These are phyloP conservation scores for Plestiodon gilberti DNA, from an alignment of 2,113 vertebrate species.

Conservation along the genomic window DNA sequence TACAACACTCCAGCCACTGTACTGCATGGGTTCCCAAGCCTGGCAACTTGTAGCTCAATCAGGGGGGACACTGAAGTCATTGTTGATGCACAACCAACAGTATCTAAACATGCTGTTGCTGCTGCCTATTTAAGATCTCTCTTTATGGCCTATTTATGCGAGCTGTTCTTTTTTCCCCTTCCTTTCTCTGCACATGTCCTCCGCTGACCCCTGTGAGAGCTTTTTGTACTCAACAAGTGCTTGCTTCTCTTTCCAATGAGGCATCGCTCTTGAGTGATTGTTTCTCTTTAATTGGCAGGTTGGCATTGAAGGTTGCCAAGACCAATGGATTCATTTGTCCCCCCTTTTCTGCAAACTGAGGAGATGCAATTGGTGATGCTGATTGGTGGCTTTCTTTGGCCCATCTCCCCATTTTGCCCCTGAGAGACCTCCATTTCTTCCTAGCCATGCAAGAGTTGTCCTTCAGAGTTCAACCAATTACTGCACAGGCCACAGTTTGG, in stretches of 20 bases:
- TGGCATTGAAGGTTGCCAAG: conserved; percentile 7
- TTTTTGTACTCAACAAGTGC: conserved; percentile 3
- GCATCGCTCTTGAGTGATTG: neutral
- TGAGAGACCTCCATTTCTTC: neutral
- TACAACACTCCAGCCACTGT: neutral
- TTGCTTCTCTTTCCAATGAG: neutral
- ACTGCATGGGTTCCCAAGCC: neutral
- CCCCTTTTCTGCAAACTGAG: neutral
- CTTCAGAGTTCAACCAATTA: neutral
- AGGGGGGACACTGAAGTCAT: conserved; percentile 1
- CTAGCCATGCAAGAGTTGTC: neutral
- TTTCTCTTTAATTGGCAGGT: conserved; percentile 17
- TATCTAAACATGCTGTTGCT: neutral
- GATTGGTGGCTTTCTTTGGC: neutral
- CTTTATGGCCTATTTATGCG: neutral
- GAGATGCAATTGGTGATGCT: neutral
- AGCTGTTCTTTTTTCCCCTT: neutral
- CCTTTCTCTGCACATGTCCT: neutral
- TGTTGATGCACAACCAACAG: neutral
- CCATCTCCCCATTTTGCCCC: neutral
- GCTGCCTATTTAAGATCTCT: neutral
- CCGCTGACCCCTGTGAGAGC: conserved; percentile 6
- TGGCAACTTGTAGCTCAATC: neutral
- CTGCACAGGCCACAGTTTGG: neutral
- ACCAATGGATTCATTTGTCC: neutral